Percentiles rank a stretch among this genome's conserved stretches.
phyloP scores from a whole-genome alignment of 2,888 invertebrate genomes.

The Nudaria mundana region DNA sequence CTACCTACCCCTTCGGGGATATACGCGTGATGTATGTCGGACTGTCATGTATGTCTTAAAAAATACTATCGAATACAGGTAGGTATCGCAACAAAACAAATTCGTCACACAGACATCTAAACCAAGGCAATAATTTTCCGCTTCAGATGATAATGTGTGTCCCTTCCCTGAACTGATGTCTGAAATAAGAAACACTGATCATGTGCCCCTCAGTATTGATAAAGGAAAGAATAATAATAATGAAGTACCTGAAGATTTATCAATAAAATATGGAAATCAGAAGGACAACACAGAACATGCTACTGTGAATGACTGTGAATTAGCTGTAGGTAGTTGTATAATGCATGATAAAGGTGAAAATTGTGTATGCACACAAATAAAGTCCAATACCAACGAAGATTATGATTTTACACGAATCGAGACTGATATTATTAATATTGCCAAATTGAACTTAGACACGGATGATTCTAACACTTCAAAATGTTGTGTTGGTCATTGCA shows the following conservation, averaged over 20 bases:
- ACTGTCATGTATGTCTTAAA: too few relatives aligned
- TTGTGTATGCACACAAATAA: conserved; percentile 55
- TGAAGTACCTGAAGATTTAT: conserved; percentile 3
- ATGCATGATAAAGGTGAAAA: conserved; percentile 34
- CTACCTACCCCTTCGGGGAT: too few relatives aligned
- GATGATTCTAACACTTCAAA: conserved; percentile 43
- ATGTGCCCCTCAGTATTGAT: not conserved
- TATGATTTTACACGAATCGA: conserved; percentile 33
- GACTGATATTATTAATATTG: conserved; percentile 11
- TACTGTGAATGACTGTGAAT: conserved; percentile 41
- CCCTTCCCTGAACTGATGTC: not conserved
- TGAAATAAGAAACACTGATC: not conserved
- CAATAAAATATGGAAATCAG: conserved; percentile 1
- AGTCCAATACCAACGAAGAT: conserved; percentile 28
- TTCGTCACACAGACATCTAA: too few relatives aligned
- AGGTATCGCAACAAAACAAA: too few relatives aligned
- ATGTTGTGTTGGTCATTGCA: conserved; percentile 37
- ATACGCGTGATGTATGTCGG: too few relatives aligned
- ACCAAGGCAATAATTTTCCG: too few relatives aligned
- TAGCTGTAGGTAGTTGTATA: conserved; percentile 50
- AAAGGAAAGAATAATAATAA: not conserved
- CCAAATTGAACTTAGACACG: conserved; percentile 11
- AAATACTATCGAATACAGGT: too few relatives aligned
- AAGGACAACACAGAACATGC: not conserved
- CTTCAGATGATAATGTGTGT: conserved; percentile 2